Evolutionary conservation across 2,113 vertebrate genomes (phyloP).

Genomic region (Nothoprocta pentlandii): DNA sequence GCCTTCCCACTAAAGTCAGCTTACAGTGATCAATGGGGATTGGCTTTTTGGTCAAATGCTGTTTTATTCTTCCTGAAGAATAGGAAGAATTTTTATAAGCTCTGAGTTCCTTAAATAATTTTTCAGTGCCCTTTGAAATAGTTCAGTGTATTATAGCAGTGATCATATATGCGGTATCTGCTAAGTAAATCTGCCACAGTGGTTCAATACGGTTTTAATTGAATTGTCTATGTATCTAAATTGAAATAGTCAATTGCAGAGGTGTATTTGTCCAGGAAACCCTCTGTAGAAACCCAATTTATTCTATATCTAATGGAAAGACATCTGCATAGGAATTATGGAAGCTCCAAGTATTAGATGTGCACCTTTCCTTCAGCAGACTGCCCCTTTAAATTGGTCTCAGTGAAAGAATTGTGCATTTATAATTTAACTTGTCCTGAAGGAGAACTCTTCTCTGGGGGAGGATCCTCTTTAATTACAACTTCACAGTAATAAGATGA

Average conservation of each 20-base stretch:
- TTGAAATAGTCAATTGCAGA: slow-evolving; percentile 50
- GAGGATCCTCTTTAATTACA: slow-evolving; percentile 83
- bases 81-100: neutral
- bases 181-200: slow-evolving; percentile 3
- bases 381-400: slow-evolving; percentile 65
- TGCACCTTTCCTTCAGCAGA: slow-evolving; percentile 28
- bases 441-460: slow-evolving; percentile 73
- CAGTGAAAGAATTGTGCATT: slow-evolving; percentile 64
- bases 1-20: neutral
- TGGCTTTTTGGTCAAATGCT: neutral
- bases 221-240: slow-evolving; percentile 62
- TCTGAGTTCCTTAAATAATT: neutral
- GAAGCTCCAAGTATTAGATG: slow-evolving; percentile 11
- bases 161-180: slow-evolving; percentile 9
- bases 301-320: slow-evolving; percentile 45
- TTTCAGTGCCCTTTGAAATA: slow-evolving; percentile 27
- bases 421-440: slow-evolving; percentile 76
- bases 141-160: neutral
- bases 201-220: slow-evolving; percentile 67
- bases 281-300: slow-evolving; percentile 25
- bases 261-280: slow-evolving; percentile 40
- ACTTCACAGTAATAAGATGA: slow-evolving; percentile 83
- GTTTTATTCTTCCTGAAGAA: neutral
- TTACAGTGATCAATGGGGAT: neutral
- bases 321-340: slow-evolving; percentile 43